phyloP scores from a whole-genome alignment of 1,140 invertebrate species.

The Heliconius hermathena region DNA sequence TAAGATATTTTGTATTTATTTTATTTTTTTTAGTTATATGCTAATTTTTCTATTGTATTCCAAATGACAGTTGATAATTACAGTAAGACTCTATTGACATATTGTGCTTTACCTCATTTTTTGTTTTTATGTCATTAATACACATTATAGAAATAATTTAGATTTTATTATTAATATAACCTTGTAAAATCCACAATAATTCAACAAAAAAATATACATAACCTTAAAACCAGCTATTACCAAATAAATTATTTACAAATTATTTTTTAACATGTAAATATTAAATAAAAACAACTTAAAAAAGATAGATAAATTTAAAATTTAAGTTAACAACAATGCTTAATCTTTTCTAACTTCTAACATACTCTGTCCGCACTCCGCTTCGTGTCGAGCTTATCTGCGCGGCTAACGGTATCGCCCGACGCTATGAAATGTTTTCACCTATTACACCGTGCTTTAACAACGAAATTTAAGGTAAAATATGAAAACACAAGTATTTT shows the following conservation, averaged over 20 bases:
- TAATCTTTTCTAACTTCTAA: constrained; percentile 4
- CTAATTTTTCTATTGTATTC: constrained; percentile 10
- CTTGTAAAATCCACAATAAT: no score
- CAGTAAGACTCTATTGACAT: neutral
- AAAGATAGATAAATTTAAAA: neutral
- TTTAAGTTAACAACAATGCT: constrained; percentile 4
- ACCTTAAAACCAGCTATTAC: no score
- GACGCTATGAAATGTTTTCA: constrained; percentile 28
- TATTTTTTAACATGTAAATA: neutral
- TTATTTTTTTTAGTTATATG: neutral
- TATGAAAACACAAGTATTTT: neutral
- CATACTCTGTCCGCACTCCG: neutral
- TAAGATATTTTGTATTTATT: neutral
- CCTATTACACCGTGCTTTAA: neutral
- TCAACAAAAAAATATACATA: no score
- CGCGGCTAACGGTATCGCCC: constrained; percentile 18
- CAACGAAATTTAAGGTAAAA: neutral
- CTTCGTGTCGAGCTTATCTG: constrained; percentile 16
- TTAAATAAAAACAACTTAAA: neutral
- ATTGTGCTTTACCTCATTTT: neutral
- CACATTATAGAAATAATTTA: neutral
- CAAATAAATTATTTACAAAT: neutral
- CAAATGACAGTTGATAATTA: neutral
- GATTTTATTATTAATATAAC: no score
- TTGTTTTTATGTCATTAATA: neutral